These are phyloP conservation scores for Morinoia aosen DNA, from an alignment of 2,888 invertebrate genomes.

Conservation along the genomic window DNA sequence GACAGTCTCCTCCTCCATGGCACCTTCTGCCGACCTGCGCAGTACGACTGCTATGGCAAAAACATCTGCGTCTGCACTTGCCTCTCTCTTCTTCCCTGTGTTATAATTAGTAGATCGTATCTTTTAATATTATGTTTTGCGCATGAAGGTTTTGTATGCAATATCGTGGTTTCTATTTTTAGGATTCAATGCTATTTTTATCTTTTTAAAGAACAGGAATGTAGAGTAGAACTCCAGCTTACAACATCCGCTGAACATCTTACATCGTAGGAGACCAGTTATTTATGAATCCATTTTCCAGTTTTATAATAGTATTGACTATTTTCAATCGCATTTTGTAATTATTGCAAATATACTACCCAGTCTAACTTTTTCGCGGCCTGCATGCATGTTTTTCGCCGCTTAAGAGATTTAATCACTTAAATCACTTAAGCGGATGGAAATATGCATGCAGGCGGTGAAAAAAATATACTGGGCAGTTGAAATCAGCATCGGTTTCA, in stretches of 20 bases:
- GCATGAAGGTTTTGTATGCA: too few relatives aligned
- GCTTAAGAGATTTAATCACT: too few relatives aligned
- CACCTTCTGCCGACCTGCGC: neutral
- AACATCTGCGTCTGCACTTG: neutral
- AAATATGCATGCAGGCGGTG: too few relatives aligned
- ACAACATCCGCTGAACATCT: neutral
- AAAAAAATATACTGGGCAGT: too few relatives aligned
- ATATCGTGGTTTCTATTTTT: too few relatives aligned
- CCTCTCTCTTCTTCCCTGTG: neutral
- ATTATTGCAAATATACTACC: neutral
- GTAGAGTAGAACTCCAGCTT: neutral
- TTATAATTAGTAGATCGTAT: neutral
- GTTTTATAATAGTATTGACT: neutral
- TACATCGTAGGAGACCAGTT: neutral
- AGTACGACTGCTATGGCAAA: neutral
- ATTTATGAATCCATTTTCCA: neutral
- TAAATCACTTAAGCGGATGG: too few relatives aligned
- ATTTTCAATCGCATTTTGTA: neutral
- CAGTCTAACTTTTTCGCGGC: too few relatives aligned
- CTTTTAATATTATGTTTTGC: too few relatives aligned
- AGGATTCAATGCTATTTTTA: too few relatives aligned
- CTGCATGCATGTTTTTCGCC: too few relatives aligned
- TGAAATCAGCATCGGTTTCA: neutral
- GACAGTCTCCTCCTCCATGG: neutral
- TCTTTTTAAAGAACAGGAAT: neutral